Evolutionary conservation across 2,113 vertebrate genomes (phyloP), one percentile per base, ranked within the genome.

Genomic region (Anarhynchus alexandrinus): DNA sequence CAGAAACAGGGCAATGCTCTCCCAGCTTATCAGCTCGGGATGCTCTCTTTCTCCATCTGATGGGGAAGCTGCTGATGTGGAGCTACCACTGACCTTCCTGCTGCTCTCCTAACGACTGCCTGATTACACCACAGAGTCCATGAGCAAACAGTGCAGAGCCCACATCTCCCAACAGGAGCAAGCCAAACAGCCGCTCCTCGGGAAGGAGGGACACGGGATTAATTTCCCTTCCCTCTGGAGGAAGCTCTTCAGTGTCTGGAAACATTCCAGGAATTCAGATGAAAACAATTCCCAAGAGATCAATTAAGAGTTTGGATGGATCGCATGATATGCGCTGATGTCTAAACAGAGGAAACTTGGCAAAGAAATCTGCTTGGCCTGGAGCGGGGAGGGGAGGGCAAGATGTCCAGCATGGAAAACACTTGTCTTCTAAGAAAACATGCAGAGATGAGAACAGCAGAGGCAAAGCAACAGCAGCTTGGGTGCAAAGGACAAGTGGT

Each of bases 241-340:
- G 67, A 96, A 89, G 49, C 78, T 76, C 78, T 88, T 83, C n/a
- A 59, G 71, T 5, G 26, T 21, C 83, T 74, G 83, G 84, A 93
- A 94, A 73, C 65, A 57, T 62, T 95, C 88, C 91, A 94, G 51
- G 74, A 90, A 94, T 93, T 92, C 51, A 40, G 25, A 91, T 77
- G 72, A 86, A 80, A 94, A 64, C 66, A 81, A 47, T 58, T 93
- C 93, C 90, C 36, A 57, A 70, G 82, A 82, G 86, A 93, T 72
- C 78, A 90, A 66, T 94, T 78, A 79, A 43, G 80, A 84, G n/a
- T 65, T 82, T 49, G 66, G 64, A 54, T 51, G 45, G 86, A 80
- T 86, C 0, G 6, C 36, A 29, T 7, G 72, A 36, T 80, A 88
- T 1, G 64, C 10, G 2, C 66, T 69, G 30, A 64, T 67, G 58